phyloP scores from a whole-genome alignment of 2,888 invertebrate species.

The Pemphredon lugubris region DNA sequence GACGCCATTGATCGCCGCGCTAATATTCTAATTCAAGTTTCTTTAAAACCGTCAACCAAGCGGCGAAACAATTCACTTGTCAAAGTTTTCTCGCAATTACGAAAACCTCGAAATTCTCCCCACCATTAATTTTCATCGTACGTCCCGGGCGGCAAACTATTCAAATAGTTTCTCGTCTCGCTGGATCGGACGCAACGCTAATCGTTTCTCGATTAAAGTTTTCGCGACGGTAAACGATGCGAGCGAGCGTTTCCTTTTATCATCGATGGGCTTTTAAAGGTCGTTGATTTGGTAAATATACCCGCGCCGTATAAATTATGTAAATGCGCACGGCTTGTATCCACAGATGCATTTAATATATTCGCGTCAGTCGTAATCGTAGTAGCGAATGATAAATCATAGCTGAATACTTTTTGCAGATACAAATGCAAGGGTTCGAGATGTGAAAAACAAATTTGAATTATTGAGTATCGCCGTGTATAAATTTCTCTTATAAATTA shows the following conservation, averaged over 20 bases:
- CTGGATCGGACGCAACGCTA: no score
- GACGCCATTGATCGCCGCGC: no score
- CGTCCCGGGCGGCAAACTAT: not conserved
- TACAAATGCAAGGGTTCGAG: slow-evolving; percentile 18
- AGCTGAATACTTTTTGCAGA: slow-evolving; percentile 18
- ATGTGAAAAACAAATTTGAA: slow-evolving; percentile 32
- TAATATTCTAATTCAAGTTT: no score
- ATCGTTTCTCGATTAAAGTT: no score
- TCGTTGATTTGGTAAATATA: slow-evolving; percentile 44
- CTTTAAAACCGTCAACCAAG: no score
- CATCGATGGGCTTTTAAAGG: slow-evolving; percentile 13
- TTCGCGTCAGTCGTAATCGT: slow-evolving; percentile 37
- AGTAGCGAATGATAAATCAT: slow-evolving; percentile 35
- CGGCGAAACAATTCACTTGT: no score
- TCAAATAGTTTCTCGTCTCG: no score
- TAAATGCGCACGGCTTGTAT: slow-evolving; percentile 32
- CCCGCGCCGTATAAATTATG: slow-evolving; percentile 41
- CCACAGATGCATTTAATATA: slow-evolving; percentile 35
- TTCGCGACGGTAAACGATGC: no score
- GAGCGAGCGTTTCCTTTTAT: slow-evolving; percentile 13
- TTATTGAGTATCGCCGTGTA: slow-evolving; percentile 21
- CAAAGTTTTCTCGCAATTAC: no score
- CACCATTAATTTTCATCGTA: no score
- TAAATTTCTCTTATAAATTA: slow-evolving; percentile 34
- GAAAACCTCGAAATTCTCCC: no score